Conservation (phyloP, 2,888 invertebrate genomes). For the Cosmia pyralina region DNA sequence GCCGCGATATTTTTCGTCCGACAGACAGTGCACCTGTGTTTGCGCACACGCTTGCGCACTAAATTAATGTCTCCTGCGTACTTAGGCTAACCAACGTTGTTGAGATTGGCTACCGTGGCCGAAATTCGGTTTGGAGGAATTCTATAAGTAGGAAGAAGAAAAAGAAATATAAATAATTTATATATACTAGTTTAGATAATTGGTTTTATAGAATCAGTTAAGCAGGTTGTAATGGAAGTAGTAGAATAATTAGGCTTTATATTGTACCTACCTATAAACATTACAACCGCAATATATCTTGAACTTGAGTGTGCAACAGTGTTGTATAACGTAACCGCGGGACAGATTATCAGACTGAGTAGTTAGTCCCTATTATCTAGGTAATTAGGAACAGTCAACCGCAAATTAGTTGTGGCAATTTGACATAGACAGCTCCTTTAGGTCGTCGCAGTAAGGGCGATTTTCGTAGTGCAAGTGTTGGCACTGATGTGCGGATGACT, state of each 20-base stretch:
- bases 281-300: not conserved
- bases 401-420: not conserved
- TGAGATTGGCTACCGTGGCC: no score
- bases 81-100: no score
- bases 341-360: not conserved
- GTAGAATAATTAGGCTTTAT: not conserved
- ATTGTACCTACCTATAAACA: not conserved
- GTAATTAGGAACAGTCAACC: not conserved
- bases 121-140: not conserved
- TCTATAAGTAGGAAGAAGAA: not conserved
- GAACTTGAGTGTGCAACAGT: conserved; percentile 8
- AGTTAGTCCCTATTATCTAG: not conserved
- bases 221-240: not conserved
- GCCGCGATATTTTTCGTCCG: no score
- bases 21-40: no score
- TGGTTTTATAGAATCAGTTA: not conserved
- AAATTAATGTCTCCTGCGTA: not conserved
- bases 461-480: not conserved
- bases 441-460: not conserved
- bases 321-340: conserved; percentile 2
- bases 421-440: not conserved
- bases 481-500: not conserved
- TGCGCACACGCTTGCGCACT: not conserved
- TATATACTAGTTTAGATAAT: no score
- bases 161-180: not conserved